phyloP scores from a whole-genome alignment of 1,140 invertebrate genomes.

The Philotrypesis tridentata region DNA sequence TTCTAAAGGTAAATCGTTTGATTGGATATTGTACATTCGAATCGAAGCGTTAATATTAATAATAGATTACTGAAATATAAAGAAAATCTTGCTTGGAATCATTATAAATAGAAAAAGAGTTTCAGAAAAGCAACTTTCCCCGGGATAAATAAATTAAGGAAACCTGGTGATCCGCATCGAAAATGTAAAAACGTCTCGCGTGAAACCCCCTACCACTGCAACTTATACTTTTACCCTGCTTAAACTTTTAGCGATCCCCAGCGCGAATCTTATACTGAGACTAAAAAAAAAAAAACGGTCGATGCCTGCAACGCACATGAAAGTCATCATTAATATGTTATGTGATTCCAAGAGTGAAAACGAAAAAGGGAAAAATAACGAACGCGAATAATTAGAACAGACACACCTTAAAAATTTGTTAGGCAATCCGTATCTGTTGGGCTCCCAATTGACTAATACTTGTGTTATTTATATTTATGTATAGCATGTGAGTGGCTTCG shows the following conservation, averaged over 20 bases:
- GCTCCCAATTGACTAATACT: neutral
- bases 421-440: neutral
- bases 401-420: conserved; percentile 17
- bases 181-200: conserved; percentile 12
- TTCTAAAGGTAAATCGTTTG: too few relatives aligned
- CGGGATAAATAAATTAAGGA: neutral
- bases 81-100: neutral
- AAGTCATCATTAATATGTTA: conserved; percentile 38
- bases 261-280: neutral
- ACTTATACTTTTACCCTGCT: neutral
- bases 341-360: conserved; percentile 9
- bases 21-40: neutral
- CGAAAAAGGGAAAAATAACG: conserved; percentile 1
- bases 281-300: neutral
- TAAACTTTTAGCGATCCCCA: conserved; percentile 8
- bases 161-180: neutral
- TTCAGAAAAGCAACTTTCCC: neutral
- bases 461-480: neutral
- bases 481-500: too few relatives aligned
- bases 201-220: neutral
- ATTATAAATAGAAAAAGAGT: neutral
- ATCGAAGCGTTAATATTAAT: neutral
- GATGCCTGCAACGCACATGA: neutral
- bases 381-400: conserved; percentile 30
- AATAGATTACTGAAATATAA: neutral